Conservation (phyloP, 2,888 invertebrate genomes). For the Calliphora vomitoria region DNA sequence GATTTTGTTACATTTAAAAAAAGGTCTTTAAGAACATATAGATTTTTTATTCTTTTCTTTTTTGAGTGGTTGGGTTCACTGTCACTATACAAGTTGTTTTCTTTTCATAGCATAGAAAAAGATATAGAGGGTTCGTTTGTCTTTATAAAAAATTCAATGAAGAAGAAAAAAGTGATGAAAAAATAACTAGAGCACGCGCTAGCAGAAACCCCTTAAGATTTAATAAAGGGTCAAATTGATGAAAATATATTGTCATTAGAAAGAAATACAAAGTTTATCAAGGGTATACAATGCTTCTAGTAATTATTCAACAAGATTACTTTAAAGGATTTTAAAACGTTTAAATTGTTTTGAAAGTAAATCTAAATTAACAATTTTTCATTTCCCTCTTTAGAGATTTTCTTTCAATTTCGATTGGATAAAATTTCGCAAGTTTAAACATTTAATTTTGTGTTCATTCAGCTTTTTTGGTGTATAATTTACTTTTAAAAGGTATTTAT, state of each 20-base stretch:
- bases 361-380: background rate
- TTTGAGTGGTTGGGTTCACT: conserved; percentile 22
- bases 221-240: conserved; percentile 26
- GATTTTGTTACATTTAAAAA: conserved; percentile 46
- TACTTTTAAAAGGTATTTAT: conserved; percentile 15
- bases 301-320: conserved; percentile 7
- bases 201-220: conserved; percentile 22
- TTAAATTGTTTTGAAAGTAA: background rate
- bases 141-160: conserved; percentile 15
- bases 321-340: background rate
- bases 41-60: conserved; percentile 4
- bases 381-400: background rate
- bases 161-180: conserved; percentile 6
- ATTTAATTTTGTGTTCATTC: background rate
- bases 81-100: conserved; percentile 9
- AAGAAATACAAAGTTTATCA: conserved; percentile 1
- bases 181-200: conserved; percentile 28
- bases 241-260: conserved; percentile 28
- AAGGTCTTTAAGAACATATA: background rate
- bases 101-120: background rate
- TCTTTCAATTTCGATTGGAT: background rate
- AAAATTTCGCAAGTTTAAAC: background rate
- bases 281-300: background rate
- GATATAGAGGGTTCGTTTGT: conserved; percentile 1
- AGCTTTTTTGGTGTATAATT: background rate